phyloP scores from a whole-genome alignment of 2,797 vertebrate species.

The Coilia nasus region DNA sequence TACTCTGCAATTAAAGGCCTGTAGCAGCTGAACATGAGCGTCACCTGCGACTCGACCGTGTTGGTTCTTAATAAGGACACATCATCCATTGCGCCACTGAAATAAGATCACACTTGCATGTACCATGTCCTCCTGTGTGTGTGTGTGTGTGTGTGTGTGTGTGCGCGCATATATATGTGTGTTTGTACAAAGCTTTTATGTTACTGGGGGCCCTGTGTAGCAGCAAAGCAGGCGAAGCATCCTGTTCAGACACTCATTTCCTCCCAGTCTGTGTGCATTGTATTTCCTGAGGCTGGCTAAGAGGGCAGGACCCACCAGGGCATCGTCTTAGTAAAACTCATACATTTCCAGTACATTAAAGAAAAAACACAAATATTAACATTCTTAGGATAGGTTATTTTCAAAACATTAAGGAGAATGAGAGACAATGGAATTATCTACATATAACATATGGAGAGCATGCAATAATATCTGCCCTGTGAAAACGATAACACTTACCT shows the following conservation, averaged over 20 bases:
- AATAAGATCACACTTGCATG: background rate
- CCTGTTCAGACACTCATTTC: slow-evolving; percentile 67
- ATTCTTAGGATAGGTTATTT: too few species aligned
- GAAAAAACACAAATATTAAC: too few species aligned
- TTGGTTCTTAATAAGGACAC: background rate
- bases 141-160: background rate
- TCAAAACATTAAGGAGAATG: background rate
- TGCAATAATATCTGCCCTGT: background rate
- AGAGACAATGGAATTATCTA: background rate
- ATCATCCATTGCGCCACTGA: background rate
- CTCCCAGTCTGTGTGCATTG: slow-evolving; percentile 45
- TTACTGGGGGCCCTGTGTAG: slow-evolving; percentile 21
- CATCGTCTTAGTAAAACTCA: background rate
- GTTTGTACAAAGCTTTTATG: background rate
- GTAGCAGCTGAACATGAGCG: background rate
- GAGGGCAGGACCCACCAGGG: slow-evolving; percentile 32
- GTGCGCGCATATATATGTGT: background rate
- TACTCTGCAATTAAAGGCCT: background rate
- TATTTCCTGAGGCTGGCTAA: slow-evolving; percentile 35
- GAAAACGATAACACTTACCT: too few species aligned
- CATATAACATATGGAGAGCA: background rate
- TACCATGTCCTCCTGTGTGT: background rate
- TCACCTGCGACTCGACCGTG: background rate
- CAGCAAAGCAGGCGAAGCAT: slow-evolving; percentile 47
- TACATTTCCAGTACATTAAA: too few species aligned